Evolutionary conservation across 2,888 invertebrate genomes (phyloP).

Genomic region (Pogonocherus hispidulus): DNA sequence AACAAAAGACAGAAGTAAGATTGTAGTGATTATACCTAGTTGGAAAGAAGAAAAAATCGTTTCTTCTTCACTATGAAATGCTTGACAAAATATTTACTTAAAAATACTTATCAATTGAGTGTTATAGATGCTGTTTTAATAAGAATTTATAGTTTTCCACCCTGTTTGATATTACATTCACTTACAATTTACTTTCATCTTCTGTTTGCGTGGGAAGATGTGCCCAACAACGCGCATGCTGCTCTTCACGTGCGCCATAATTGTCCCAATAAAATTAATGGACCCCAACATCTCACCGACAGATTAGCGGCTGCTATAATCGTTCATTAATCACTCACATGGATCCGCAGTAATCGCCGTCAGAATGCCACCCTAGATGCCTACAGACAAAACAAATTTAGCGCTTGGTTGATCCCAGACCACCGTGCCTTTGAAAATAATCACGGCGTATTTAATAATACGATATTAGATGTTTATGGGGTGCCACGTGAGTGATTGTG

Average conservation of each 20-base stretch:
- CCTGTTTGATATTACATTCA: background rate
- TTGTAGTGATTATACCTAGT: too few relatives aligned
- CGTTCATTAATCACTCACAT: constrained; percentile 8
- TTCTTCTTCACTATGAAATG: too few relatives aligned
- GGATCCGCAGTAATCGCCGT: constrained; percentile 9
- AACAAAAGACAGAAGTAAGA: too few relatives aligned
- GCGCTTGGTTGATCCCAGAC: constrained; percentile 42
- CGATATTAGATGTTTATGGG: constrained; percentile 47
- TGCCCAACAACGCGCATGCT: background rate
- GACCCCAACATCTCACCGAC: constrained; percentile 4
- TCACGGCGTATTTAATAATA: constrained; percentile 44
- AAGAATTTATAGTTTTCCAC: background rate
- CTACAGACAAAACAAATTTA: constrained; percentile 36
- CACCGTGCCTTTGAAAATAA: constrained; percentile 43
- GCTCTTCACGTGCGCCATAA: background rate
- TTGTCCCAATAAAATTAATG: background rate
- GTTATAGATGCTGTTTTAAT: too few relatives aligned
- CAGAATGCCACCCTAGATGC: constrained; percentile 33
- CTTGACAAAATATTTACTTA: too few relatives aligned
- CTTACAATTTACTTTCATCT: background rate
- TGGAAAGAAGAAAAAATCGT: too few relatives aligned
- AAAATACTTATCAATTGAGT: too few relatives aligned
- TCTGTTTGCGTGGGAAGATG: background rate
- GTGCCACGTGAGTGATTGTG: constrained; percentile 38
- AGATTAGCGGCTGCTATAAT: constrained; percentile 12